Conservation (phyloP, 1,140 invertebrate species). For the Papilio xuthus region DNA sequence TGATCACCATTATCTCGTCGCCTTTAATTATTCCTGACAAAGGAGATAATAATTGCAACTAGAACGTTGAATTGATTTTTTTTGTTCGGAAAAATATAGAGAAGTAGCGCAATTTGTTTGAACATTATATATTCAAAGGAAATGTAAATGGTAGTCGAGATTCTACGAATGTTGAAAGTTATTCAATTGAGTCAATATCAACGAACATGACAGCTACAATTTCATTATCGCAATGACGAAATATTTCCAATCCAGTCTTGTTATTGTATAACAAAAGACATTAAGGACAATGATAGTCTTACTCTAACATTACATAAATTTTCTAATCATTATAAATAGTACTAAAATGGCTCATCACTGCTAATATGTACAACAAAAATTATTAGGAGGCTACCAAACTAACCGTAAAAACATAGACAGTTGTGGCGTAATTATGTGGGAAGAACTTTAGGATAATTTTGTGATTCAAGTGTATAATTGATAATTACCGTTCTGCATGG, state of each 20-base stretch:
- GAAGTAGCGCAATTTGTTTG: slow-evolving; percentile 29
- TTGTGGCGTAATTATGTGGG: too few relatives aligned
- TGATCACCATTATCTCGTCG: slow-evolving; percentile 99
- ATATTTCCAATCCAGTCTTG: background rate
- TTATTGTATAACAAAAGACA: background rate
- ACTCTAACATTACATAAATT: too few relatives aligned
- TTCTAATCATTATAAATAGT: too few relatives aligned
- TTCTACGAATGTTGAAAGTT: background rate
- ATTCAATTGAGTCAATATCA: background rate
- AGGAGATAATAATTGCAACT: slow-evolving; percentile 52
- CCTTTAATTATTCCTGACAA: slow-evolving; percentile 95
- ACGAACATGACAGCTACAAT: background rate
- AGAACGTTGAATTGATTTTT: slow-evolving; percentile 48
- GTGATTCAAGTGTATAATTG: background rate
- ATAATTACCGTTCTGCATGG: slow-evolving; percentile 94
- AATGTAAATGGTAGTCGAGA: background rate
- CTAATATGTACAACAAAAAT: too few relatives aligned
- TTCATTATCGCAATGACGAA: background rate
- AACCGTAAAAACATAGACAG: too few relatives aligned
- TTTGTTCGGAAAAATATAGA: slow-evolving; percentile 42
- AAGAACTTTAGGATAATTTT: too few relatives aligned
- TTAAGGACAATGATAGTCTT: too few relatives aligned
- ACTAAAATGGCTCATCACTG: too few relatives aligned
- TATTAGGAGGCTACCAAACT: too few relatives aligned
- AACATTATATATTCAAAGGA: slow-evolving; percentile 4